These are phyloP conservation scores for Rhagonycha lutea DNA, from an alignment of 2,888 invertebrate species.

Conservation along the genomic window DNA sequence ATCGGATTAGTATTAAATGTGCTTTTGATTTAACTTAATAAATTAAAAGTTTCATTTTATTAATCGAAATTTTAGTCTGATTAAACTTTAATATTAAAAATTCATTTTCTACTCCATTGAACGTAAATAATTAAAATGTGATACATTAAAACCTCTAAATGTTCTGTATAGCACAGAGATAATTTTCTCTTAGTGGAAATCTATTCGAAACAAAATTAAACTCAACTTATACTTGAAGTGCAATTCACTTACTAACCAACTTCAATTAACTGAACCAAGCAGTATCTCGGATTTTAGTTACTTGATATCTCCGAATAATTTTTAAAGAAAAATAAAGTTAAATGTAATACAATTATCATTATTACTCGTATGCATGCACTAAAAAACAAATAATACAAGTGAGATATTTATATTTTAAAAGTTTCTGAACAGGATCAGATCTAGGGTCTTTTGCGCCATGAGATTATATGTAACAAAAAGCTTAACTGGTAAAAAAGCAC, in stretches of 20 bases:
- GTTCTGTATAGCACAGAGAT: neutral
- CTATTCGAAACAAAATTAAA: constrained; percentile 3
- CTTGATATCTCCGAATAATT: neutral
- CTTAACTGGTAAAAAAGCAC: too few species aligned
- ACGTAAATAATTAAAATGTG: neutral
- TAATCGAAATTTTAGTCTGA: neutral
- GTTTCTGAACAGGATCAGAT: too few species aligned
- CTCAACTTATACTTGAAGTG: constrained; percentile 1
- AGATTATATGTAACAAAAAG: too few species aligned
- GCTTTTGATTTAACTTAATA: neutral
- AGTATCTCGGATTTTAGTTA: neutral
- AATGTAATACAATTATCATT: too few species aligned
- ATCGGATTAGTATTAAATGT: neutral
- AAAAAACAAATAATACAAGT: too few species aligned
- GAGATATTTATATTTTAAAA: too few species aligned
- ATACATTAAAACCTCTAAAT: neutral
- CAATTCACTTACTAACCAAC: neutral
- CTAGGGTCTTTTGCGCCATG: too few species aligned
- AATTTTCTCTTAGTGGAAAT: neutral
- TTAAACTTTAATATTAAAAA: neutral
- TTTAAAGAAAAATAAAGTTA: neutral
- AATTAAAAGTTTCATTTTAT: neutral
- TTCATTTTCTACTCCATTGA: neutral
- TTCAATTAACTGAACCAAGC: neutral
- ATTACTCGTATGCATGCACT: too few species aligned